phyloP scores from a whole-genome alignment of 2,888 invertebrate genomes.

The Clanis bilineata region DNA sequence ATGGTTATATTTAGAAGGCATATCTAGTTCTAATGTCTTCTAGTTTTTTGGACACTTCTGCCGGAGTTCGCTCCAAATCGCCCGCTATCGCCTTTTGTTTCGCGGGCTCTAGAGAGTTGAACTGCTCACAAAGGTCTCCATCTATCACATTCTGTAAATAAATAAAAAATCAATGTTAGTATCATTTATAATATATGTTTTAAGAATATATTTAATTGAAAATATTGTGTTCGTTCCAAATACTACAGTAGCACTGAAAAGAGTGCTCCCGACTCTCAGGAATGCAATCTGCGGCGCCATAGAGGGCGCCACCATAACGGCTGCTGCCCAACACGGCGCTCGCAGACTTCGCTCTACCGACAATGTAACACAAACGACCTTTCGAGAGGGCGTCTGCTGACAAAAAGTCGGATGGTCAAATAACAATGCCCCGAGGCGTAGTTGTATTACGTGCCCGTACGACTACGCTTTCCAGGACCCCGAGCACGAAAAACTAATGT shows the following conservation, averaged over 20 bases:
- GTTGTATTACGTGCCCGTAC: too few species aligned
- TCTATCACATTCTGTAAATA: constrained; percentile 95
- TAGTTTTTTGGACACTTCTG: constrained; percentile 98
- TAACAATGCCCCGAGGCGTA: neutral
- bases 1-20: too few species aligned
- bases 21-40: constrained; percentile 99
- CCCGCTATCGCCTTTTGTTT: constrained; percentile 98
- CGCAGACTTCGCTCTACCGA: constrained; percentile 62
- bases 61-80: constrained; percentile 96
- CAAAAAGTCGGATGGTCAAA: constrained; percentile 26
- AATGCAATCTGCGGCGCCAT: constrained; percentile 45
- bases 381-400: constrained; percentile 60
- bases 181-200: neutral
- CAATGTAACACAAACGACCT: constrained; percentile 69
- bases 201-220: neutral
- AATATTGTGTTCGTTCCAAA: constrained; percentile 63
- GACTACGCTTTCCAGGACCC: too few species aligned
- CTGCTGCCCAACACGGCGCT: constrained; percentile 41
- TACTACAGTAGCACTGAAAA: constrained; percentile 60
- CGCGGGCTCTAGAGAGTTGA: constrained; percentile 94
- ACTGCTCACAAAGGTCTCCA: constrained; percentile 99
- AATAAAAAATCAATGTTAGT: constrained; percentile 18
- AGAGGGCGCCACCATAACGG: constrained; percentile 61
- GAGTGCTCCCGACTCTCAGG: constrained; percentile 72
- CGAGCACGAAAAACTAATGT: too few species aligned